Percentiles rank a stretch among this genome's conserved stretches.
phyloP scores from a whole-genome alignment of 2,888 invertebrate species.

The Chrysolina haemoptera region DNA sequence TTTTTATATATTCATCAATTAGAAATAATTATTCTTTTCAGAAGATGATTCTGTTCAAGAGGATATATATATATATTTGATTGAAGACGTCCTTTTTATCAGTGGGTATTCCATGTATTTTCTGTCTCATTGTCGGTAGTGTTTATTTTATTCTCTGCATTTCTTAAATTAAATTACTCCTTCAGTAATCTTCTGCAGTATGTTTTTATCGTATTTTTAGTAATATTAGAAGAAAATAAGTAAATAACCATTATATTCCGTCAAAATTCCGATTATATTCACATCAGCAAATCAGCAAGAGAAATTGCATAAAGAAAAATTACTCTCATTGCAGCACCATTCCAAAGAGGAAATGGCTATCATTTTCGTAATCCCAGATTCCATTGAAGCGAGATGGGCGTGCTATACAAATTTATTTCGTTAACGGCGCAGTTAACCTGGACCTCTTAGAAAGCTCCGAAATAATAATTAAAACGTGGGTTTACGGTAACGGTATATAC shows the following conservation, averaged over 20 bases:
- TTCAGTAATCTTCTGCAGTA: too few relatives aligned
- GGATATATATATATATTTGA: too few relatives aligned
- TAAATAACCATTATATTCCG: neutral
- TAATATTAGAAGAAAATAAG: too few relatives aligned
- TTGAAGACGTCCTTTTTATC: too few relatives aligned
- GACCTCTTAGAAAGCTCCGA: conserved; percentile 32
- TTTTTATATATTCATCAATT: too few relatives aligned
- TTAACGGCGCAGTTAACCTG: conserved; percentile 34
- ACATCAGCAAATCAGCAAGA: too few relatives aligned
- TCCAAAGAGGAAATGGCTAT: conserved; percentile 3
- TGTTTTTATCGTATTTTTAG: too few relatives aligned
- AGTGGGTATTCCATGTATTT: too few relatives aligned
- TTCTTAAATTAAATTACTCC: too few relatives aligned
- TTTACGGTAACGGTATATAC: conserved; percentile 30
- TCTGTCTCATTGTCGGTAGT: too few relatives aligned
- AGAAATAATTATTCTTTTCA: too few relatives aligned
- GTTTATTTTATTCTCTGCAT: neutral
- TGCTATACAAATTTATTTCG: conserved; percentile 32
- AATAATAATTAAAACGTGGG: conserved; percentile 38
- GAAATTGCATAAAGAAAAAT: neutral
- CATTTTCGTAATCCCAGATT: conserved; percentile 24
- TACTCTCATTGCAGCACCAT: conserved; percentile 1
- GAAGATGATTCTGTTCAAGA: too few relatives aligned
- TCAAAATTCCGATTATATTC: neutral
- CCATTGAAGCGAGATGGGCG: conserved; percentile 24